A percentile compares a stretch with the other conserved stretches of the same genome.
These are phyloP conservation scores for Anas bahamensis DNA, from an alignment of 2,797 vertebrate genomes.

Conservation along the genomic window DNA sequence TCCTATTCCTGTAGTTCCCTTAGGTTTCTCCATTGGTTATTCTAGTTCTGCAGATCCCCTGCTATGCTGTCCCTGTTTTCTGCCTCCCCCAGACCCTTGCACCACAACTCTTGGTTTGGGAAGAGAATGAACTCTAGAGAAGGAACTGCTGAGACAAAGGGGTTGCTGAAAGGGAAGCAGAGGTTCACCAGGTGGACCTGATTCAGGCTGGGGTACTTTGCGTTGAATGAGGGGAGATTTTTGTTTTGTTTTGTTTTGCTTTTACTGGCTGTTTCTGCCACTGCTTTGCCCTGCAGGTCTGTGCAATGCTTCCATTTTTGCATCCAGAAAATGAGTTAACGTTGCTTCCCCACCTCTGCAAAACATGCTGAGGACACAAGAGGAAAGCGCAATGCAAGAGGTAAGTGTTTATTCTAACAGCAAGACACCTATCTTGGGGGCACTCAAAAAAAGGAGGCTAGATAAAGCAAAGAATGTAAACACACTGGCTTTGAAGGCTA, in stretches of 20 bases:
- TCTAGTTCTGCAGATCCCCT: not conserved
- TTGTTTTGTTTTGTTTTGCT: not conserved
- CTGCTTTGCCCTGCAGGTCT: not conserved
- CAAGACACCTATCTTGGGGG: constrained; percentile 18
- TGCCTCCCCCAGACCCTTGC: not conserved
- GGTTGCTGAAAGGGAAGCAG: not conserved
- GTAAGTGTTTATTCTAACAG: constrained; percentile 38
- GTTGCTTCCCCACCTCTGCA: not conserved
- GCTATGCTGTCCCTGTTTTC: not conserved
- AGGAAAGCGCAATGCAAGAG: not conserved
- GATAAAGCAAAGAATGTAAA: constrained; percentile 46
- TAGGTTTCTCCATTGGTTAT: not conserved
- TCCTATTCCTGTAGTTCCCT: not conserved
- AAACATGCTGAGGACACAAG: not conserved
- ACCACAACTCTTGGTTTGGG: not conserved
- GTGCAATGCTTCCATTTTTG: not conserved
- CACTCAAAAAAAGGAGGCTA: not conserved
- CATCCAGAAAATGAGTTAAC: not conserved
- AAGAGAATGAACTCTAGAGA: not conserved
- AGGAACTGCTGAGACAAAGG: not conserved
- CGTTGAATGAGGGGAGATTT: not conserved
- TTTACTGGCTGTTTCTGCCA: not conserved
- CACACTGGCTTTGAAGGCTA: constrained; percentile 13
- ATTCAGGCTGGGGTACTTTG: fast-evolving
- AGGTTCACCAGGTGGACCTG: not conserved